phyloP scores from a whole-genome alignment of 1,140 invertebrate species.

The Sweltsa coloradensis region DNA sequence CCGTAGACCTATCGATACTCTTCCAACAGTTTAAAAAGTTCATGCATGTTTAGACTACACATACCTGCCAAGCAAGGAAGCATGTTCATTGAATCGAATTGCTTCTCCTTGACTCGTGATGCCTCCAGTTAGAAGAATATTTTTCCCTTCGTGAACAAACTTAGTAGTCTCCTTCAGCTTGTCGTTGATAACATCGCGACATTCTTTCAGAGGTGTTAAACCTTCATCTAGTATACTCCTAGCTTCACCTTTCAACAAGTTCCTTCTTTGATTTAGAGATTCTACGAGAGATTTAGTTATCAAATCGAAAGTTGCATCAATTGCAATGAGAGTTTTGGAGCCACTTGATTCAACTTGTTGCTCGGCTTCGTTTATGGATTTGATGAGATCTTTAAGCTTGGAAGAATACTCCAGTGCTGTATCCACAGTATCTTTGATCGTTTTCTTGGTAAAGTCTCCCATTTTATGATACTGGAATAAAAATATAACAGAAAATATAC shows the following conservation, averaged over 20 bases:
- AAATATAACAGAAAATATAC: neutral
- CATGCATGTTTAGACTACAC: neutral
- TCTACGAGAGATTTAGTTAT: constrained; percentile 9
- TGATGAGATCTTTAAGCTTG: constrained; percentile 12
- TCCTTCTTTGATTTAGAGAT: constrained; percentile 12
- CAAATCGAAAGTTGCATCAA: constrained; percentile 14
- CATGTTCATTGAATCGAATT: constrained; percentile 12
- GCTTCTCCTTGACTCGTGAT: neutral
- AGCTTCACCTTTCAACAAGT: constrained; percentile 10
- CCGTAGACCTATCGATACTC: too few species aligned
- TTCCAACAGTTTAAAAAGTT: too few species aligned
- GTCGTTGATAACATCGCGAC: constrained; percentile 11
- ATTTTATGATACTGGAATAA: constrained; percentile 4
- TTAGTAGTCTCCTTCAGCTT: constrained; percentile 11
- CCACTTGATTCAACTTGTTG: constrained; percentile 13
- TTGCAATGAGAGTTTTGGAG: constrained; percentile 10
- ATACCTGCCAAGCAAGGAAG: constrained; percentile 15
- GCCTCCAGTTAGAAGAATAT: constrained; percentile 5
- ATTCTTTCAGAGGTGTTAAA: constrained; percentile 12
- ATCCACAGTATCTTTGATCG: constrained; percentile 14
- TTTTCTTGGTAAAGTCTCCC: constrained; percentile 10
- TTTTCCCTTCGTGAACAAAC: constrained; percentile 15
- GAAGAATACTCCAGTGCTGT: constrained; percentile 14
- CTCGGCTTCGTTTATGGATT: constrained; percentile 9
- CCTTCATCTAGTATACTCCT: constrained; percentile 13